Conservation (phyloP, 2,113 vertebrate genomes). For the Romanogobio albipinnatus region DNA sequence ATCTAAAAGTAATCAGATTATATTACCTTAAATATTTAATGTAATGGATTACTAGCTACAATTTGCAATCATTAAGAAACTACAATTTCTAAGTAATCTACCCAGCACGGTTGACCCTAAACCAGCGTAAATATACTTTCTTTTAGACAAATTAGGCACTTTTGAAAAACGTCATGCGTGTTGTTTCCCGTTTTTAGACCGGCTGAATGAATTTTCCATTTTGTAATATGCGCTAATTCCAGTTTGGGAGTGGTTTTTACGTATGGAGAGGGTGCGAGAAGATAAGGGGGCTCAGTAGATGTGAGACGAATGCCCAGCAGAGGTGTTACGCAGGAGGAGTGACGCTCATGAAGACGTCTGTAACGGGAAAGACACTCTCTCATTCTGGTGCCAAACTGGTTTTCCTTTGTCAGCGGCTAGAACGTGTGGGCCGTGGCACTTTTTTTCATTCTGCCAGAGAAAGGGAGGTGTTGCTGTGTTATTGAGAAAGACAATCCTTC, state of each 20-base stretch:
- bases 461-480: slow-evolving; percentile 70
- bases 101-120: neutral
- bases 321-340: slow-evolving; percentile 63
- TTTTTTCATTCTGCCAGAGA: slow-evolving; percentile 57
- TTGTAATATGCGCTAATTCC: slow-evolving; percentile 6
- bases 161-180: neutral
- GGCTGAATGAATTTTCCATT: neutral
- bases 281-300: slow-evolving; percentile 64
- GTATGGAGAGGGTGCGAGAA: slow-evolving; percentile 54
- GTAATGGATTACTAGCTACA: too few species aligned
- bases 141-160: neutral
- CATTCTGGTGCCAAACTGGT: slow-evolving; percentile 67
- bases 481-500: slow-evolving; percentile 74
- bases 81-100: too few species aligned
- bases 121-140: neutral
- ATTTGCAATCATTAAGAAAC: too few species aligned
- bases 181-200: slow-evolving; percentile 18
- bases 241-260: slow-evolving; percentile 54
- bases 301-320: slow-evolving; percentile 68
- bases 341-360: slow-evolving; percentile 61
- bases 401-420: slow-evolving; percentile 56
- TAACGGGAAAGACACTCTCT: slow-evolving; percentile 59
- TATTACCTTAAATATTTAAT: too few species aligned
- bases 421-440: slow-evolving; percentile 63
- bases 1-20: too few species aligned